Base-by-base conservation (phyloP, 2,113 vertebrate species). In the Mus spicilegus region DNA sequence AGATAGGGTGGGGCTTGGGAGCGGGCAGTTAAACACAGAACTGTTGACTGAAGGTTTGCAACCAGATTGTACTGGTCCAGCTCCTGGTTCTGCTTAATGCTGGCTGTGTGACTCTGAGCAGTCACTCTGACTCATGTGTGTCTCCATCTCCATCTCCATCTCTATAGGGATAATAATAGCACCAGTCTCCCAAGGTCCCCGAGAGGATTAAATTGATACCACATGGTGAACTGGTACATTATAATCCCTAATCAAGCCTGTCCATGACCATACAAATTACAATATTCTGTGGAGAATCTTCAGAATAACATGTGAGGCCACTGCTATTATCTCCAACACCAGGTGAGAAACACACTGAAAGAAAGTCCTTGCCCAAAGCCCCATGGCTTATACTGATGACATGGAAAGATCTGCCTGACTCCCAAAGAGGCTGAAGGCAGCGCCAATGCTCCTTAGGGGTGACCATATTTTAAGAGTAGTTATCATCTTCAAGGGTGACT, bases 271-370 rank as follows among this genome's bases (percentile, higher is more conserved):
- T 13, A 93, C 77, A 78, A 58, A 88, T 76, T 46, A 46, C 5
- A 87, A 33, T 36, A 69, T 36, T 69, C 30, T 69, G 67, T 33
- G 76, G 36, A 22, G 42, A 78, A n/a, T 54, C 90, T 69, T 90
- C 49, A 75, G 78, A 91, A 73, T 54, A 58, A n/a, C 42, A 54
- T 80, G 28, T 54, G n/a, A 92, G 42, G 65, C 9, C 14, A 73
- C 33, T n/a, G n/a, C 61, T 69, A 42, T 70, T 22, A 58, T 78
- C 42, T 81, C 61, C 70, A 84, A 20, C 8, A 80, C 33, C 76
- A 96, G 73, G 61, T 20, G 39, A 73, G 46, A 82, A 87, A 42
- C 69, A 93, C 67, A 90, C 33, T 87, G 86, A 69, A 17, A 49
- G 58, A 24, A 72, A 49, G 7, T 19, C 51, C 46, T 67, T 87